Conservation (phyloP, 2,797 vertebrate species). For the Coreius guichenoti region DNA sequence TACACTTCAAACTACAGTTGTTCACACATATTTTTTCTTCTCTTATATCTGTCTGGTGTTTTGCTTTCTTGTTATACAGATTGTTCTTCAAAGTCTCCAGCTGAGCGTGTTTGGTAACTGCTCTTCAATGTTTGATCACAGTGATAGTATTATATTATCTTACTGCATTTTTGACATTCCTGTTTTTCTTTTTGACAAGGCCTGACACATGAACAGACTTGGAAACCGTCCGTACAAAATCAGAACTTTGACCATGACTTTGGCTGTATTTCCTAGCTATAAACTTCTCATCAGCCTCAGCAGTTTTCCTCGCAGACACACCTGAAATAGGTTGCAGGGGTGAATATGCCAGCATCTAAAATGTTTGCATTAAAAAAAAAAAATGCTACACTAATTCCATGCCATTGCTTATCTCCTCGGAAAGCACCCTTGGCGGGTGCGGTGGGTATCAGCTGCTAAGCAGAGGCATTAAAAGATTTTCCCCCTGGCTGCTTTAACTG, state of each 20-base stretch:
- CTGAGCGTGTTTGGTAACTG: neutral
- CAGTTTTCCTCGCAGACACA: neutral
- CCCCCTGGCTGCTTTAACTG: slow-evolving; percentile 20
- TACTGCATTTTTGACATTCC: slow-evolving; percentile 30
- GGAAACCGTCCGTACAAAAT: slow-evolving; percentile 10
- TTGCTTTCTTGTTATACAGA: slow-evolving; percentile 50
- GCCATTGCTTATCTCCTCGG: slow-evolving; percentile 12
- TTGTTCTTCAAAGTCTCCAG: neutral
- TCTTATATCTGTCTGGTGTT: slow-evolving; percentile 35
- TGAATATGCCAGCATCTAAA: slow-evolving; percentile 17
- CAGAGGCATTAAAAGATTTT: slow-evolving; percentile 44
- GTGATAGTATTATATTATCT: slow-evolving; percentile 24
- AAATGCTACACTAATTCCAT: neutral
- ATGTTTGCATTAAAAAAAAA: neutral
- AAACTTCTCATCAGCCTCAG: slow-evolving; percentile 36
- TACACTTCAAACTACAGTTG: neutral
- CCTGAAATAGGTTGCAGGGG: neutral
- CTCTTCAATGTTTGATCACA: slow-evolving; percentile 60
- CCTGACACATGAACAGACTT: slow-evolving; percentile 16
- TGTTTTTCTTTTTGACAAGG: slow-evolving; percentile 43
- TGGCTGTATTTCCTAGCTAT: slow-evolving; percentile 3
- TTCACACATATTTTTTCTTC: neutral
- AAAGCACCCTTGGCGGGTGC: slow-evolving; percentile 12
- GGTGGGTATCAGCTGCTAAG: slow-evolving; percentile 43
- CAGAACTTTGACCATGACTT: slow-evolving; percentile 29